Evolutionary conservation across 2,797 vertebrate genomes (phyloP), one percentile per base, ranked within the genome.

Genomic region (Thripadectes ignobilis): DNA sequence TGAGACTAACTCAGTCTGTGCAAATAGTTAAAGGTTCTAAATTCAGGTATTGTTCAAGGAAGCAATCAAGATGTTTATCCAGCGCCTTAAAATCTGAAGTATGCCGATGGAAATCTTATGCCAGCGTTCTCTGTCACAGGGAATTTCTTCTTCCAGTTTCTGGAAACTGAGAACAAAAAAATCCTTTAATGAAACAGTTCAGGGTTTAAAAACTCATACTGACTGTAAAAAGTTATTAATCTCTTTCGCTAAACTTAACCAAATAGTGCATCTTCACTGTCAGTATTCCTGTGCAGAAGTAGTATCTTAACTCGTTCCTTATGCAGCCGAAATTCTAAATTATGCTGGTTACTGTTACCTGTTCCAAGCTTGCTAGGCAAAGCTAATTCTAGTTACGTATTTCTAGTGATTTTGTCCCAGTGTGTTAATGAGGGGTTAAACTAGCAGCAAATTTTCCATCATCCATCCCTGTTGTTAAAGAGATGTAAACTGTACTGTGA

Each of bases 371-470:
- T 73, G 20, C 29, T 63, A 45, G 29, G 32, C 27, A 46, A 73
- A 75, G 19, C 55, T 94, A 22, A 7, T 62, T 85, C 46, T 73
- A 27, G n/a, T 87, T 81, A 19, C 8, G 24, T 4, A 7, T 93
- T 93, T 87, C n/a, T 38, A 73, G 66, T 52, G 82, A 39, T 84
- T 91, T 86, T 38, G 12, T 67, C 77, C 71, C 24, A 9, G 12
- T 63, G 30, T 75, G 19, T 41, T 76, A 49, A 84, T 36, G 32
- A 95, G 66, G 54, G 43, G 66, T 94, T 94, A 91, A 96, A 86
- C 26, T 63, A 76, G 48, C 55, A 89, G 36, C 36, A 88, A 65
- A 52, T 79, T 63, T 79, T 59, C 77, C 48, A 79, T 96, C 29
- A 32, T 54, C 43, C 39, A 52, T 92, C 49, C 23, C 24, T 85